Conservation (phyloP, 2,888 invertebrate species). For the Apodemia zela region DNA sequence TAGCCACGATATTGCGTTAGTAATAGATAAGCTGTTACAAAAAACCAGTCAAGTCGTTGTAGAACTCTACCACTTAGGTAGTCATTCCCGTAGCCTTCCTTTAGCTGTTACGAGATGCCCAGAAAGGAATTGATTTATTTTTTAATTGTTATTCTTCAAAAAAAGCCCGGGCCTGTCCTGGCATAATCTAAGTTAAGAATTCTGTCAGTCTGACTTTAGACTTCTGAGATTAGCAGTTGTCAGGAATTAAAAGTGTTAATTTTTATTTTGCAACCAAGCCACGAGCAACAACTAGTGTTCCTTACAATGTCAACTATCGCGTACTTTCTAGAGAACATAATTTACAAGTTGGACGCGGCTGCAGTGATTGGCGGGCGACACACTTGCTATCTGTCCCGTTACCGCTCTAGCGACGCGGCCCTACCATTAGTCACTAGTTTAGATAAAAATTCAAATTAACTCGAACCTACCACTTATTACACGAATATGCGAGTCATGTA, state of each 20-base stretch:
- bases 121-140: no score
- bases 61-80: no score
- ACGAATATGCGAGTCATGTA: conserved; percentile 1
- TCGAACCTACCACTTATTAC: conserved; percentile 22
- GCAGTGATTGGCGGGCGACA: conserved; percentile 61
- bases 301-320: conserved; percentile 26
- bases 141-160: no score
- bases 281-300: conserved; percentile 11
- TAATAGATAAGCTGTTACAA: no score
- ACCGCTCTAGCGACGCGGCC: conserved; percentile 40
- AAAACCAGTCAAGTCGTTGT: no score
- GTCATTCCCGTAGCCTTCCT: no score
- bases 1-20: no score
- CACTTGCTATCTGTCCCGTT: conserved; percentile 61
- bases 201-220: no score
- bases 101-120: no score
- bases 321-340: conserved; percentile 55
- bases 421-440: conserved; percentile 40
- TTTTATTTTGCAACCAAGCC: background rate
- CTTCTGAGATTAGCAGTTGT: no score
- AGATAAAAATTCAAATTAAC: conserved; percentile 23
- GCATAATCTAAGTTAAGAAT: no score
- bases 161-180: no score
- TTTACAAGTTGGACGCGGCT: conserved; percentile 43
- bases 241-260: background rate